Evolutionary conservation across 2,888 invertebrate genomes (phyloP).

Genomic region (Erannis defoliaria): DNA sequence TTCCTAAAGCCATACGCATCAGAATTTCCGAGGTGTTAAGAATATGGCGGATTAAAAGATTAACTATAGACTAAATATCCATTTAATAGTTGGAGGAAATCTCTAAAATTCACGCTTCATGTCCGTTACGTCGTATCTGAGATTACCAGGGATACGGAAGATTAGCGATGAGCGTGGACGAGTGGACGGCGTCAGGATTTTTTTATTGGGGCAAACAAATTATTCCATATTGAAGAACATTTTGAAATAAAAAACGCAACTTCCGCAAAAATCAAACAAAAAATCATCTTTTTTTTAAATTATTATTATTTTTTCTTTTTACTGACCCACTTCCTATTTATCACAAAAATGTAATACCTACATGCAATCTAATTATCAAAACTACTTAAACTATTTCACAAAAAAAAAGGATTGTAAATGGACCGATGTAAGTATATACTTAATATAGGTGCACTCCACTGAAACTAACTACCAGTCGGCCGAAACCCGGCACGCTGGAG

Average conservation of each 20-base stretch:
- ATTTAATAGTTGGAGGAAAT: slow-evolving; percentile 1
- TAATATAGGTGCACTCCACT: no score
- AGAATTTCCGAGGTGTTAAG: slow-evolving; percentile 9
- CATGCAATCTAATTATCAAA: no score
- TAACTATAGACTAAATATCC: slow-evolving; percentile 6
- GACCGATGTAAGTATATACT: no score
- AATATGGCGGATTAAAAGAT: slow-evolving; percentile 8
- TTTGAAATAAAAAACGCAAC: not conserved
- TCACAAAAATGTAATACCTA: no score
- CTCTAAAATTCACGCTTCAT: slow-evolving; percentile 6
- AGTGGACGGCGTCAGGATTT: not conserved
- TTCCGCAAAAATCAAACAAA: no score
- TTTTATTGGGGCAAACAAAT: not conserved
- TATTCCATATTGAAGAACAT: not conserved
- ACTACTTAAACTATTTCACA: no score
- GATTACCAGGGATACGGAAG: not conserved
- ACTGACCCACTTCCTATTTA: no score
- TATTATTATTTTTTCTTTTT: no score
- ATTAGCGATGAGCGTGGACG: slow-evolving; percentile 4
- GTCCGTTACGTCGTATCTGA: not conserved
- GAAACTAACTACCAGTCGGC: no score
- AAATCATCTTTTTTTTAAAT: not conserved
- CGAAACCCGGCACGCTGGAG: no score
- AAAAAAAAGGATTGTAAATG: no score
- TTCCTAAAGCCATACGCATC: not conserved